Percentiles rank a stretch among this genome's conserved stretches.
phyloP scores from a whole-genome alignment of 2,888 invertebrate genomes.

The Noctua pronuba region DNA sequence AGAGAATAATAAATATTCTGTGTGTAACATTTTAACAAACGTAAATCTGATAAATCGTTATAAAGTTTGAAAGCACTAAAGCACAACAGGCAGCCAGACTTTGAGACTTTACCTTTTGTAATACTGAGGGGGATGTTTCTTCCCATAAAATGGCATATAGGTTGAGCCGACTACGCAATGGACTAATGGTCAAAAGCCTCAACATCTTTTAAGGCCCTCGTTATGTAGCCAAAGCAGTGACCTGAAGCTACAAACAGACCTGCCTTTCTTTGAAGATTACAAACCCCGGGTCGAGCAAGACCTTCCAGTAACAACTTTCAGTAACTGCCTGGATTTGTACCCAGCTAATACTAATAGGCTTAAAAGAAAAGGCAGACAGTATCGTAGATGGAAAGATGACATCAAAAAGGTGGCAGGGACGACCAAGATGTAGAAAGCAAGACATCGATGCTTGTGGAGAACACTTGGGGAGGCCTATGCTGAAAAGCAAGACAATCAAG shows the following conservation, averaged over 20 bases:
- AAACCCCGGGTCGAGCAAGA: neutral
- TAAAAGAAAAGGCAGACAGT: no score
- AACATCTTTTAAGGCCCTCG: neutral
- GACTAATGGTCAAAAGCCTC: neutral
- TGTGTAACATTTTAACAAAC: neutral
- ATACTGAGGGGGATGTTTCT: neutral
- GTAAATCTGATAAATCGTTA: neutral
- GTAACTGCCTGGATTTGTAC: neutral
- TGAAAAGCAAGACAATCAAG: neutral
- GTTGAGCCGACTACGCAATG: neutral
- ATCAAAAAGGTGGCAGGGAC: neutral
- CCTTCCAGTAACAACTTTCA: neutral
- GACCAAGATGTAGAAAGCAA: neutral
- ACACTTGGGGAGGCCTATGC: neutral
- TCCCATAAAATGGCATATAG: neutral
- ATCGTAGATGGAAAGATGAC: no score
- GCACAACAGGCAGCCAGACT: neutral
- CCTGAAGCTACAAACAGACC: neutral
- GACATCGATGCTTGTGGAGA: neutral
- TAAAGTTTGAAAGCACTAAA: neutral
- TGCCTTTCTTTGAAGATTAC: neutral
- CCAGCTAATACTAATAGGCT: neutral
- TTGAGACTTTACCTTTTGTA: neutral
- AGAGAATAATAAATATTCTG: neutral
- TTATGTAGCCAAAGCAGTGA: neutral